A percentile compares a stretch with the other conserved stretches of the same genome.
These are phyloP conservation scores for Galeopterus variegatus DNA, from an alignment of 2,113 vertebrate genomes.

Conservation along the genomic window DNA sequence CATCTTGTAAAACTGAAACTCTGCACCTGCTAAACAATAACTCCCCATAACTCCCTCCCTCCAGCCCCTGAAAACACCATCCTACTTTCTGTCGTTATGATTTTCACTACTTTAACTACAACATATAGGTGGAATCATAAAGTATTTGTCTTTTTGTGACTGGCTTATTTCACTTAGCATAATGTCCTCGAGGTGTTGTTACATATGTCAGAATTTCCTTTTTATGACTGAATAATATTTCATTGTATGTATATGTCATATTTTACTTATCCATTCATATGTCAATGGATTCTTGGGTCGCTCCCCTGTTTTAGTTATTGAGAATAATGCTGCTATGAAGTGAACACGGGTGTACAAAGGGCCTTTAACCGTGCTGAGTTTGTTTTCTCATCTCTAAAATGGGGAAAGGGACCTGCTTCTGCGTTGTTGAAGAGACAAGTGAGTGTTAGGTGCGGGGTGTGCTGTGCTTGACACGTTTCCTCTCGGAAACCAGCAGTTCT, in stretches of 20 bases:
- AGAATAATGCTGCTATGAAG: background rate
- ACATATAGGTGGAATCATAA: background rate
- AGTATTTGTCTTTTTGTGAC: background rate
- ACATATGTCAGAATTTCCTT: background rate
- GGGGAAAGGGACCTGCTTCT: background rate
- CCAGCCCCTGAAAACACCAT: background rate
- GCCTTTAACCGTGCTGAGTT: background rate
- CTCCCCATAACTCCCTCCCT: background rate
- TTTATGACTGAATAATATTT: background rate
- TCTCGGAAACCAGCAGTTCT: background rate
- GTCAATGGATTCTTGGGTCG: background rate
- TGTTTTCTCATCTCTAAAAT: constrained; percentile 28
- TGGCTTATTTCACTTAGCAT: background rate
- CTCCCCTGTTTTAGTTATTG: background rate
- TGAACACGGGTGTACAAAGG: too few relatives aligned
- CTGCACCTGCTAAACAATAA: background rate
- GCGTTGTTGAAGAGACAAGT: background rate
- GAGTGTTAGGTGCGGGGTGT: background rate
- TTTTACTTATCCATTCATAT: background rate
- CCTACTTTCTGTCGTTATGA: background rate
- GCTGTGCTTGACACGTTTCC: background rate
- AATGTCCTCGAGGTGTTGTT: background rate
- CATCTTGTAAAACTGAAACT: background rate
- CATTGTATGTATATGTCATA: too few relatives aligned
- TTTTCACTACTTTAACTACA: background rate